These are phyloP conservation scores for Apeltes quadracus DNA, from an alignment of 2,113 vertebrate species.

Conservation along the genomic window DNA sequence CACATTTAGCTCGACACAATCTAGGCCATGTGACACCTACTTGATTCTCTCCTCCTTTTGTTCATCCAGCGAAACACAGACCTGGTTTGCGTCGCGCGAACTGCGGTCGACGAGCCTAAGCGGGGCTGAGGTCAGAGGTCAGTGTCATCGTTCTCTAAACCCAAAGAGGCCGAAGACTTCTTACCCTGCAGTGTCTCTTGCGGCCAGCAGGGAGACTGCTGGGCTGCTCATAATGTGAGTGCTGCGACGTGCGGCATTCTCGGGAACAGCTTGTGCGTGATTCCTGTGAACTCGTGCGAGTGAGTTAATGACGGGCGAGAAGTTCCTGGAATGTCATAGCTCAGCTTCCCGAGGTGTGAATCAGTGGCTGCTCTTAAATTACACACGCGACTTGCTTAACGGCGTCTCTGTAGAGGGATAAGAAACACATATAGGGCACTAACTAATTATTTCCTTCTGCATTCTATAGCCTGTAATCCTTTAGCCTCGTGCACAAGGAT, in stretches of 20 bases:
- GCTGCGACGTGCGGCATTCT: constrained; percentile 66
- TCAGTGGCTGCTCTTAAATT: constrained; percentile 34
- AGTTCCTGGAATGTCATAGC: constrained; percentile 51
- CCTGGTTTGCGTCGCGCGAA: constrained; percentile 13
- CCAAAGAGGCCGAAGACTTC: constrained; percentile 28
- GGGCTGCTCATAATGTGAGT: constrained; percentile 12
- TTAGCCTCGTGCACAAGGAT: constrained; percentile 28
- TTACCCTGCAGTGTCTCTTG: constrained; percentile 44
- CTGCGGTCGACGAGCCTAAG: background rate
- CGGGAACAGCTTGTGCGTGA: constrained; percentile 52
- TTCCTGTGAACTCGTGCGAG: constrained; percentile 62
- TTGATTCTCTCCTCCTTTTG: constrained; percentile 3
- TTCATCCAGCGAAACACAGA: constrained; percentile 13
- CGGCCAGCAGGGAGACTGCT: constrained; percentile 52
- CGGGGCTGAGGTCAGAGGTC: constrained; percentile 42
- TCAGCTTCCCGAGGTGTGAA: constrained; percentile 32
- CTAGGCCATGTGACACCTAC: background rate
- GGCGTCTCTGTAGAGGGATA: constrained; percentile 1
- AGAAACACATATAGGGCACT: constrained; percentile 14
- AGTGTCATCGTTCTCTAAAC: constrained; percentile 23
- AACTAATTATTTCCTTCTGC: constrained; percentile 36
- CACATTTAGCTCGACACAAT: background rate
- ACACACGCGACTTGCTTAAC: constrained; percentile 7
- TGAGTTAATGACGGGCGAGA: constrained; percentile 44
- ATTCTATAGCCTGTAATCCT: constrained; percentile 10